Percentiles rank a stretch among this genome's conserved stretches.
These are phyloP conservation scores for Rhinichthys osculus DNA, from an alignment of 2,797 vertebrate genomes.

Conservation along the genomic window DNA sequence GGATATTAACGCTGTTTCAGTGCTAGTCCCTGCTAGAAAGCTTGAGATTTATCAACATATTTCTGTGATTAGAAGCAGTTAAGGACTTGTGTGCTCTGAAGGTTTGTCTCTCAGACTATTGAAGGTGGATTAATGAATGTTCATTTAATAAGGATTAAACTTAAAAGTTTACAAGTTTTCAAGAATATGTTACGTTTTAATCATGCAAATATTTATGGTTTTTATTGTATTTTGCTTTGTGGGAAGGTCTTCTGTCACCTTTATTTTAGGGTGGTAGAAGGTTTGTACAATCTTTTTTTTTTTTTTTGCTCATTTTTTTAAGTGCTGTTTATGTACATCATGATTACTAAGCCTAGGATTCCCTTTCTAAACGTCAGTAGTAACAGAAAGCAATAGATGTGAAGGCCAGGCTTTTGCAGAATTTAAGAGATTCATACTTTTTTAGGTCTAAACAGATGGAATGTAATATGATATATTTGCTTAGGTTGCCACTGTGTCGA, in stretches of 20 bases:
- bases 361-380: slow-evolving; percentile 45
- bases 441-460: slow-evolving; percentile 25
- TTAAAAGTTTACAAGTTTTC: slow-evolving; percentile 83
- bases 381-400: slow-evolving; percentile 62
- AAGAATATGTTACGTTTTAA: slow-evolving; percentile 80
- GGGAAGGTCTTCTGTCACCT: slow-evolving; percentile 73
- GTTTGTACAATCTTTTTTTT: slow-evolving; percentile 23
- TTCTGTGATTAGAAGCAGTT: slow-evolving; percentile 53
- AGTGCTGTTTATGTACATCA: slow-evolving; percentile 26
- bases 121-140: slow-evolving; percentile 70
- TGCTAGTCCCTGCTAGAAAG: slow-evolving; percentile 51
- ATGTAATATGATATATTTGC: slow-evolving; percentile 28
- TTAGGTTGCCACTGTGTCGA: slow-evolving; percentile 38
- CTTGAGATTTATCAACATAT: slow-evolving; percentile 56
- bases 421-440: slow-evolving; percentile 41
- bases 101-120: slow-evolving; percentile 66
- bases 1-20: slow-evolving; percentile 52
- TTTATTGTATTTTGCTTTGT: slow-evolving; percentile 66
- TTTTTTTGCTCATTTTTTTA: slow-evolving; percentile 12
- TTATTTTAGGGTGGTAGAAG: slow-evolving; percentile 52
- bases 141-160: slow-evolving; percentile 66
- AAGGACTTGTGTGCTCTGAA: slow-evolving; percentile 39
- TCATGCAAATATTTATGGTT: slow-evolving; percentile 37
- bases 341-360: slow-evolving; percentile 8
- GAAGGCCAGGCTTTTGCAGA: slow-evolving; percentile 54